A percentile compares a stretch with the other conserved stretches of the same genome.
phyloP scores from a whole-genome alignment of 2,888 invertebrate genomes.

The Stegana nigrithorax region DNA sequence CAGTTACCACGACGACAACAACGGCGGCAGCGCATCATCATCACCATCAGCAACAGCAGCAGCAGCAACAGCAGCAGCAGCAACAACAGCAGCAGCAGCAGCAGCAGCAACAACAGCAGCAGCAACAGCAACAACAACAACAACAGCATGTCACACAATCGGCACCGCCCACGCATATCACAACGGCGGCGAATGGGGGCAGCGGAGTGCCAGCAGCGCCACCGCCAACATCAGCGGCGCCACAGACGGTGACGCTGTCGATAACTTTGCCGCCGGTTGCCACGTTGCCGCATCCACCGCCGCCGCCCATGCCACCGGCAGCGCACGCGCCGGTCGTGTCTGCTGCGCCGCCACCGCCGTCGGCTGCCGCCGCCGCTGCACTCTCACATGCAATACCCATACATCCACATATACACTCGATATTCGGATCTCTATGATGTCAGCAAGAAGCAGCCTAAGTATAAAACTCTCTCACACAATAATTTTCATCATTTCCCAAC shows the following conservation, averaged over 20 bases:
- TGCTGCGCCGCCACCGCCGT: constrained; percentile 52
- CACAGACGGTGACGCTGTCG: constrained; percentile 65
- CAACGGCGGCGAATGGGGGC: constrained; percentile 35
- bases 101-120: constrained; percentile 33
- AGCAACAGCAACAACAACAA: constrained; percentile 36
- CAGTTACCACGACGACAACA: constrained; percentile 54
- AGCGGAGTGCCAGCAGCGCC: constrained; percentile 39
- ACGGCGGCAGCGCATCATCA: constrained; percentile 35
- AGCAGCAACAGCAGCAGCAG: constrained; percentile 27
- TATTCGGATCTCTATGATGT: constrained; percentile 70
- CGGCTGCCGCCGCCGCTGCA: constrained; percentile 34
- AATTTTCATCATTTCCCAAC: constrained; percentile 12
- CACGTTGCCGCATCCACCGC: constrained; percentile 35
- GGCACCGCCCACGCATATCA: constrained; percentile 41
- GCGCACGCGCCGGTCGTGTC: constrained; percentile 54
- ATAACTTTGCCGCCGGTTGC: constrained; percentile 64
- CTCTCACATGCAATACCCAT: constrained; percentile 67
- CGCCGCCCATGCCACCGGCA: constrained; percentile 47
- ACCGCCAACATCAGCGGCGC: constrained; percentile 58
- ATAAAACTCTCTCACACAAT: no score
- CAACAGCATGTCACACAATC: constrained; percentile 40
- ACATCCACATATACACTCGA: constrained; percentile 69
- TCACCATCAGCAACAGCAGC: constrained; percentile 34
- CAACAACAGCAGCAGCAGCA: constrained; percentile 32
- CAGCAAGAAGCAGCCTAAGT: constrained; percentile 59